Evolutionary conservation across 2,113 vertebrate species (phyloP).

Genomic region (Ciconia maguari): DNA sequence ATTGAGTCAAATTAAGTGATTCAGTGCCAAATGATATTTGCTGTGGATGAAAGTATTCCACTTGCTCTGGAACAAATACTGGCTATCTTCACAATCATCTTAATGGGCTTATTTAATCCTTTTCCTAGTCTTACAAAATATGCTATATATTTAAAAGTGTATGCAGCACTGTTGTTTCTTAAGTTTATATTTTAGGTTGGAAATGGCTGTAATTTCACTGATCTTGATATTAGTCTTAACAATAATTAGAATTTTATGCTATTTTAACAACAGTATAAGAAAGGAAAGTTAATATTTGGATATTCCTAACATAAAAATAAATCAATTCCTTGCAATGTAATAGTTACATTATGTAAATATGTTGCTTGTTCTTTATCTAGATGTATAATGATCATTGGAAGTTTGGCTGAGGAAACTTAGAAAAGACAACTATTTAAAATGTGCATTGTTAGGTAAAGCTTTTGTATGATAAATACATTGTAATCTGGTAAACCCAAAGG

Average conservation of each 20-base stretch:
- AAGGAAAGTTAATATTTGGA: not conserved
- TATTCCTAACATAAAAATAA: not conserved
- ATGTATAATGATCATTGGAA: not conserved
- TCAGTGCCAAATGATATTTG: not conserved
- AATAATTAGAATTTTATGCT: not conserved
- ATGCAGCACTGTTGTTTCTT: not conserved
- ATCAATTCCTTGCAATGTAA: not conserved
- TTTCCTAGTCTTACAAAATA: not conserved
- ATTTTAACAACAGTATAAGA: not conserved
- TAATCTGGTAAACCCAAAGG: not conserved
- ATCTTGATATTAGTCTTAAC: not conserved
- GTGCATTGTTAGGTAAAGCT: not conserved
- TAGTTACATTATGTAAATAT: not conserved
- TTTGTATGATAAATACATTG: not conserved
- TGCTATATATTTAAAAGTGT: not conserved
- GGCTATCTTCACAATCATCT: not conserved
- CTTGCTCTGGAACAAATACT: not conserved
- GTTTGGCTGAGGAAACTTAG: not conserved
- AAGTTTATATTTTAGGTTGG: not conserved
- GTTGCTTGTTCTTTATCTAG: not conserved
- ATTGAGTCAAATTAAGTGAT: not conserved
- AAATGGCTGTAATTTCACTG: not conserved
- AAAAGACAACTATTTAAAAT: not conserved
- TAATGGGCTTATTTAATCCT: not conserved
- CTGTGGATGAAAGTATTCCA: not conserved